Evolutionary conservation across 2,113 vertebrate species (phyloP), one percentile per base, ranked within the genome.

Genomic region (Callopanchax toddi): DNA sequence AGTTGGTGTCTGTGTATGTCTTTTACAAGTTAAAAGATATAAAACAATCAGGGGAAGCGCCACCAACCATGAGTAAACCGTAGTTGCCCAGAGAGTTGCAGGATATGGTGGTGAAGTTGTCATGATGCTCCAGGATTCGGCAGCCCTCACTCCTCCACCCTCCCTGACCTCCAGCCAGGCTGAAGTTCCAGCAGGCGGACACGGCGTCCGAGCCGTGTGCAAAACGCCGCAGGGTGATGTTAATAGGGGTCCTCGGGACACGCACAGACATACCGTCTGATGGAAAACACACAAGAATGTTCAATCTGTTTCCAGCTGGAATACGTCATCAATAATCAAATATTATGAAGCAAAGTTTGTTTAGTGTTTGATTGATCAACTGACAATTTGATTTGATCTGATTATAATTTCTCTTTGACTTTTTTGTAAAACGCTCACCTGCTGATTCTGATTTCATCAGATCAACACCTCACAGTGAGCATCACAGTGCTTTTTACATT

Each of bases 101-200:
- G 66, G 97, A 97, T 44, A 99, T 93, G 34, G 93, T 95, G 1
- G 96, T 97, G 74, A 96, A 93, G 51, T 98, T 99, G 81, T 97
- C 94, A 22, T 97, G 95, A 0, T 96, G 94, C 18, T 91, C 89
- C 51, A 96, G 89, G 54, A 98, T 94, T 56, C 74, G 92, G 89
- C 97, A 99, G 26, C 95, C 94, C 15, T 97, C 94, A 0, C 93
- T 94, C 65, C 94, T 94, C 97, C 97, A 98, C 32, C 95, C 95
- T 2, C 97, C 97, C 48, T 96, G 96, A 55, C 95, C 95, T 0
- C 94, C 94, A 39, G 91, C 92, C 50, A 96, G 86, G 62, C 94
- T 94, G n/a, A 94, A 92, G 89, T 99, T 96, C 97, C 97, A 99
- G 81, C 91, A 92, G 18, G 95, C 96, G 0, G 96, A 94, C 5